Conservation (phyloP, 2,113 vertebrate genomes). For the Porphyrio hochstetteri region DNA sequence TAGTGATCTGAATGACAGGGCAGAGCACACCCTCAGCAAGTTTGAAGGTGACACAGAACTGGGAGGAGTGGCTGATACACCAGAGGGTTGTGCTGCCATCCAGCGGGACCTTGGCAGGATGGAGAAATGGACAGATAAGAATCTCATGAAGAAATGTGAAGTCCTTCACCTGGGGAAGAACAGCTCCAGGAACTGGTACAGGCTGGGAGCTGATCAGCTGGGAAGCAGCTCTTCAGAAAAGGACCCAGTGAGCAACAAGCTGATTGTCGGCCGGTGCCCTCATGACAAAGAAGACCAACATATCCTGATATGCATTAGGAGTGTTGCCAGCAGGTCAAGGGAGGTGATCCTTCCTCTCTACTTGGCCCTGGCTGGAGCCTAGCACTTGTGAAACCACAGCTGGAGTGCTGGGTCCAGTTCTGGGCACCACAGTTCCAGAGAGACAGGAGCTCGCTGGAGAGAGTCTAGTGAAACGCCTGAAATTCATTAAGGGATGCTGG, state of each 20-base stretch:
- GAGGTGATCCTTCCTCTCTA: background rate
- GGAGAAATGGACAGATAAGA: background rate
- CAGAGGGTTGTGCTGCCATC: background rate
- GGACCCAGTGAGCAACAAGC: background rate
- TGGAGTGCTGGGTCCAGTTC: background rate
- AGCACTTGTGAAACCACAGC: background rate
- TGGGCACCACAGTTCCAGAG: background rate
- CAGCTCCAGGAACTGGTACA: background rate
- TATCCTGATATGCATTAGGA: background rate
- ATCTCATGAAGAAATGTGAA: background rate
- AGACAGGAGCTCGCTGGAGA: background rate
- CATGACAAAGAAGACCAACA: background rate
- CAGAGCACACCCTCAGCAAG: background rate
- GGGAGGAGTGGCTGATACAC: background rate
- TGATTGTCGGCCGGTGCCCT: background rate
- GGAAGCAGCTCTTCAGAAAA: background rate
- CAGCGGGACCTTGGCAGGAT: background rate
- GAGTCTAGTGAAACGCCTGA: background rate
- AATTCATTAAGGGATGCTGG: background rate
- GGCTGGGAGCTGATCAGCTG: background rate
- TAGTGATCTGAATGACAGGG: background rate
- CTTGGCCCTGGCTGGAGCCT: background rate
- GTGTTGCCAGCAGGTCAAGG: rapidly evolving
- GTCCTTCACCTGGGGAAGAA: background rate
- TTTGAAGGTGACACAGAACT: background rate